Evolutionary conservation across 2,797 vertebrate species (phyloP), one percentile per base, ranked within the genome.

Genomic region (Protosalanx chinensis): DNA sequence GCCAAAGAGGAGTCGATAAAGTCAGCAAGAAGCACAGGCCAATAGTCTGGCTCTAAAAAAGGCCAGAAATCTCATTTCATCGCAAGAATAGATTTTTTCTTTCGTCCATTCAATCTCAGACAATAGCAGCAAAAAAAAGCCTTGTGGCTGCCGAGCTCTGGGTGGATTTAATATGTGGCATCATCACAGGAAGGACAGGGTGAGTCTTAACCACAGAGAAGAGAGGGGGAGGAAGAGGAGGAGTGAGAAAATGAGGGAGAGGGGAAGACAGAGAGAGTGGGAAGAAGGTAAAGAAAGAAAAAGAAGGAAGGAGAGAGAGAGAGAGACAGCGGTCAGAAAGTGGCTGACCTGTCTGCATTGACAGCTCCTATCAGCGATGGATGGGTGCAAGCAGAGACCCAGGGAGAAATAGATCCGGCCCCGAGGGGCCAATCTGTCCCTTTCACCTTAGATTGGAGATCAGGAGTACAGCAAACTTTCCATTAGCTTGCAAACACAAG

Each of bases 381-480:
- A 63, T 41, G 53, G 51, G 16, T 57, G 51, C 16, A 49, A 13
- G 29, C 6, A 18, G 5, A 32, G 61, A 35, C 27, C 30, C 61
- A 51, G 29, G 33, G 51, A 46, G 68, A 53, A 67, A 70, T 51
- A 16, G 68, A 46, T 65, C 18, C 46, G 27, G 5, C 64, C 63
- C 58, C 63, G 46, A 56, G 53, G 30, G 71, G 57, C 63, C 12
- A 46, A 57, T 77, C 66, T 68, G 59, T 63, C 62, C 27, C 33
- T 59, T 60, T 77, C 59, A 77, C 68, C 49, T 67, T 37, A 67
- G 76, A 73, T 71, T 71, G 68, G 51, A 74, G 68, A 46, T 67
- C 71, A 69, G 2, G 69, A 30, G 20, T 29, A 30, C 41, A 46
- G 0, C 60, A 64, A 65, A 66, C 64, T 58, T 72, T 65, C 56